These are phyloP conservation scores for Todus mexicanus DNA, from an alignment of 2,797 vertebrate genomes.

Conservation along the genomic window DNA sequence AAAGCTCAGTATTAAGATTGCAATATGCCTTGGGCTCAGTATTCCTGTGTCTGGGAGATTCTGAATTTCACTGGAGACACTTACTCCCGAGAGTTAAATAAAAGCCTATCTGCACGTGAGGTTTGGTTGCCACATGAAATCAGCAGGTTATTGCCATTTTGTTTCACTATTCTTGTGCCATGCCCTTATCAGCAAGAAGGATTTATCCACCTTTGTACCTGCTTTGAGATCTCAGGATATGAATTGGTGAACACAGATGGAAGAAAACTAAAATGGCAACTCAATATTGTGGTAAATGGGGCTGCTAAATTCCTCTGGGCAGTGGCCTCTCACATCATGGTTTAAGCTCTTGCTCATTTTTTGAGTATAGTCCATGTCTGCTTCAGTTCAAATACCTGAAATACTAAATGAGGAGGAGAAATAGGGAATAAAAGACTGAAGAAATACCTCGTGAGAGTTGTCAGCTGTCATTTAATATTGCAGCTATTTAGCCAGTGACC, in stretches of 20 bases:
- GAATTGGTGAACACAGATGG: background rate
- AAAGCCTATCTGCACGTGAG: background rate
- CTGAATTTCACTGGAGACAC: background rate
- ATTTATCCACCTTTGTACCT: background rate
- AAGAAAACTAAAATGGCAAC: background rate
- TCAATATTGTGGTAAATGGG: background rate
- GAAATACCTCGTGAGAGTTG: background rate
- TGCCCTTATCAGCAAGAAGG: background rate
- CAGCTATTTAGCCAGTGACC: background rate
- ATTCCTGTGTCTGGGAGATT: background rate
- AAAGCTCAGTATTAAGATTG: background rate
- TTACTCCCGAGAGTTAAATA: slow-evolving; percentile 1
- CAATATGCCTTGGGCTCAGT: background rate
- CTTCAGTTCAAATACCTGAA: background rate
- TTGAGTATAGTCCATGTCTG: background rate
- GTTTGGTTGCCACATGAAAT: background rate
- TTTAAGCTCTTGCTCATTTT: background rate
- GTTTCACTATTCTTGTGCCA: background rate
- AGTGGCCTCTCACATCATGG: background rate
- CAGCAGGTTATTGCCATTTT: background rate
- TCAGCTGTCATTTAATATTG: background rate
- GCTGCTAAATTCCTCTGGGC: background rate
- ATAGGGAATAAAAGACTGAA: background rate
- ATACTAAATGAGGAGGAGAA: background rate
- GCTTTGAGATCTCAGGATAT: background rate